These are phyloP conservation scores for Lineus longissimus DNA, from an alignment of 1,140 invertebrate species.

Conservation along the genomic window DNA sequence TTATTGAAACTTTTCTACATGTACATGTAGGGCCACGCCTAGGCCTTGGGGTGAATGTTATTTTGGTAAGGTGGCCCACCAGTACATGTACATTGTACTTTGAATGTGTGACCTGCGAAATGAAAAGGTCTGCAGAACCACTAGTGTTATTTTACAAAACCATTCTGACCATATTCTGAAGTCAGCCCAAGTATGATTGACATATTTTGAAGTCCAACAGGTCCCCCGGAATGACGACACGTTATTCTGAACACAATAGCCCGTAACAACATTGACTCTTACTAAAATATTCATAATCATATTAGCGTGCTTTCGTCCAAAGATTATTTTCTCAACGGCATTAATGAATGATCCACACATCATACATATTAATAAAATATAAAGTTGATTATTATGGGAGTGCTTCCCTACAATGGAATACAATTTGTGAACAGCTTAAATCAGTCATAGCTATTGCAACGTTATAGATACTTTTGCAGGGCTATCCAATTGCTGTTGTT, in stretches of 20 bases:
- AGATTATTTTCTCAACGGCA: neutral
- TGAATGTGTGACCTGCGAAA: too few species aligned
- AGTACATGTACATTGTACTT: too few species aligned
- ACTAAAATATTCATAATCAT: constrained; percentile 1
- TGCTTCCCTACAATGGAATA: neutral
- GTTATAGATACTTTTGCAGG: too few species aligned
- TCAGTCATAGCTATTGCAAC: too few species aligned
- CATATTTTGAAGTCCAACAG: neutral
- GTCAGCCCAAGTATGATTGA: neutral
- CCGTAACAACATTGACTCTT: neutral
- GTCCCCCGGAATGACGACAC: neutral
- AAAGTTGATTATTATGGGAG: neutral
- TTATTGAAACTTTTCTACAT: too few species aligned
- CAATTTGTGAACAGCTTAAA: neutral
- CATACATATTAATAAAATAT: neutral
- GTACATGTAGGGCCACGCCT: too few species aligned
- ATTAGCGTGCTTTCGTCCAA: constrained; percentile 6
- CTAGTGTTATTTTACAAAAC: too few species aligned
- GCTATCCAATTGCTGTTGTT: too few species aligned
- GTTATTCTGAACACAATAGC: neutral
- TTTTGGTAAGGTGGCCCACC: too few species aligned
- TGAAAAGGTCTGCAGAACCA: too few species aligned
- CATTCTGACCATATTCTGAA: too few species aligned
- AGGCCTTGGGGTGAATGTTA: too few species aligned
- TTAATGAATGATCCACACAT: neutral